A percentile compares a stretch with the other conserved stretches of the same genome.
Evolutionary conservation across 2,113 vertebrate genomes (phyloP).

Genomic region (Bufo gargarizans): DNA sequence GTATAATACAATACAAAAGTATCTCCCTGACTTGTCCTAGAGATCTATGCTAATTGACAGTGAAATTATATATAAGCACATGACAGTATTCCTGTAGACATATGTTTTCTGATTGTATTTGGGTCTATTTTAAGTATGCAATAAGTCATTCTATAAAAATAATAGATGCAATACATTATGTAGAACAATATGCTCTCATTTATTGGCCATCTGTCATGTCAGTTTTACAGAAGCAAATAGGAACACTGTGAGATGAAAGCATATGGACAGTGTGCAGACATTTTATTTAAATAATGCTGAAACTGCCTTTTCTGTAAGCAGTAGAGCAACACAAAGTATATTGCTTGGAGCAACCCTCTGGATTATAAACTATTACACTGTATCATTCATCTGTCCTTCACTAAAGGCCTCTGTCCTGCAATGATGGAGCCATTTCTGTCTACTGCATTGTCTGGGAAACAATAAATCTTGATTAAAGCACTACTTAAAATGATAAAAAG

Average conservation of each 20-base stretch:
- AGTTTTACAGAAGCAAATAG: background rate
- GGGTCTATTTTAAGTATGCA: background rate
- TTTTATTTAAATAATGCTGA: constrained; percentile 28
- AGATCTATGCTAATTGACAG: background rate
- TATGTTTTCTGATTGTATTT: constrained; percentile 7
- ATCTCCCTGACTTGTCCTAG: background rate
- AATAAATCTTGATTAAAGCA: constrained; percentile 18
- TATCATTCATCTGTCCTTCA: constrained; percentile 31
- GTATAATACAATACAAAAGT: background rate
- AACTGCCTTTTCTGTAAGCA: background rate
- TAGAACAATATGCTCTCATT: constrained; percentile 31
- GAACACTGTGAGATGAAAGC: background rate
- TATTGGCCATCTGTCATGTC: constrained; percentile 14
- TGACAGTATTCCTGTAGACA: background rate
- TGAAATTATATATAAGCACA: background rate
- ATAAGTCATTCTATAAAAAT: background rate
- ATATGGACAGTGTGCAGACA: background rate
- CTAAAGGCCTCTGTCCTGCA: background rate
- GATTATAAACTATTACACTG: constrained; percentile 16
- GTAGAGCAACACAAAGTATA: constrained; percentile 5
- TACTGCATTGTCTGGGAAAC: constrained; percentile 17
- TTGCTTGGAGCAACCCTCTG: constrained; percentile 21
- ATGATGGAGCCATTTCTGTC: background rate
- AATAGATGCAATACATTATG: constrained; percentile 3
- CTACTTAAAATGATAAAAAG: background rate